phyloP scores from a whole-genome alignment of 2,113 vertebrate species.

The Thinocorus orbignyianus region DNA sequence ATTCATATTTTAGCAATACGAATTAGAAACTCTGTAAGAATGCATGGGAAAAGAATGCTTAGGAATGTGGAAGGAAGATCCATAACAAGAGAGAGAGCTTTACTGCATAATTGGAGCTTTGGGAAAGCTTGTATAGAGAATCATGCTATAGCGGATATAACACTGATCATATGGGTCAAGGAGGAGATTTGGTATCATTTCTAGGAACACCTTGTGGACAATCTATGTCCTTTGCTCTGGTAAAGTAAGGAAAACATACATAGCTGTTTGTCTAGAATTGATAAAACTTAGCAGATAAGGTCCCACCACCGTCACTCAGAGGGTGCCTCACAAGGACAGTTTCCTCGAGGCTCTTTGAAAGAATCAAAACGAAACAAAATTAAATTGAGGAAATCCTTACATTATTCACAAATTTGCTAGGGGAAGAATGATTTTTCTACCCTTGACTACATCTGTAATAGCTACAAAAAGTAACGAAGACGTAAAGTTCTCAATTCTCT shows the following conservation, averaged over 20 bases:
- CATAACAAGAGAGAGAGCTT: neutral
- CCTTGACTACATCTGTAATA: neutral
- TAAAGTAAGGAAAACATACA: neutral
- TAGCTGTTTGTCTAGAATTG: neutral
- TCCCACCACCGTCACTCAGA: neutral
- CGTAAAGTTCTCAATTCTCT: neutral
- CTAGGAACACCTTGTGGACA: neutral
- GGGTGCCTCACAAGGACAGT: neutral
- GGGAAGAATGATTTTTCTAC: neutral
- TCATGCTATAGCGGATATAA: rapidly evolving
- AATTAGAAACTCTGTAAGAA: neutral
- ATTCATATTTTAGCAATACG: neutral
- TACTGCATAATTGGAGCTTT: neutral
- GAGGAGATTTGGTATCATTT: neutral
- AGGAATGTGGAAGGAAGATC: neutral
- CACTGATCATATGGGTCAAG: neutral
- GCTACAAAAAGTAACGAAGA: neutral
- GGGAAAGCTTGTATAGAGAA: neutral
- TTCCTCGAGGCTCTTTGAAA: neutral
- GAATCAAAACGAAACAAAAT: neutral
- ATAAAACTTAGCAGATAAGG: neutral
- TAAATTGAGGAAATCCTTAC: neutral
- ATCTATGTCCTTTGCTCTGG: rapidly evolving
- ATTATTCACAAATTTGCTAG: neutral
- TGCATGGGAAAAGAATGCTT: neutral